Conservation (phyloP, 2,113 vertebrate genomes). For the Corynorhinus townsendii region DNA sequence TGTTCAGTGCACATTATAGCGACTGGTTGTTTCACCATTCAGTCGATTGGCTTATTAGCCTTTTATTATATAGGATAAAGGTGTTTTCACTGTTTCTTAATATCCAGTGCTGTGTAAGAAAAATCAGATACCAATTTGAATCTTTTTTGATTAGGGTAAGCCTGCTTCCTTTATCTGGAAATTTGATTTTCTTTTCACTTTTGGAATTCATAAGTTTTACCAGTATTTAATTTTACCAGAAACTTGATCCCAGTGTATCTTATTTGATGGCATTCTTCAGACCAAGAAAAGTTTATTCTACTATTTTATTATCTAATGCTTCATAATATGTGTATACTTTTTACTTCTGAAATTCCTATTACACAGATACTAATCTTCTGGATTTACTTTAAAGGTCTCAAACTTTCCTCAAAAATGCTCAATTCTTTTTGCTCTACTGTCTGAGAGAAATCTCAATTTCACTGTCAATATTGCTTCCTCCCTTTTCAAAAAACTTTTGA, state of each 20-base stretch:
- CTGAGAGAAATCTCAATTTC: background rate
- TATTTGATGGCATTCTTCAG: constrained; percentile 5
- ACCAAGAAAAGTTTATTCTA: background rate
- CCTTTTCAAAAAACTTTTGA: background rate
- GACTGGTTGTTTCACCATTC: no score
- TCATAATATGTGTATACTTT: background rate
- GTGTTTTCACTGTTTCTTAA: background rate
- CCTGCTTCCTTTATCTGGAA: background rate
- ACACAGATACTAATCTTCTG: background rate
- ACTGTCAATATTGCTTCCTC: background rate
- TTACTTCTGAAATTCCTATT: background rate
- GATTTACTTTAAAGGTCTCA: background rate
- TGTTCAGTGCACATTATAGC: no score
- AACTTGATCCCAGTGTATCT: background rate
- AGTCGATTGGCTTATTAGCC: no score
- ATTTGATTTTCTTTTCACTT: constrained; percentile 17
- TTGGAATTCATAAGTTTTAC: background rate
- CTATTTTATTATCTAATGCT: constrained; percentile 19
- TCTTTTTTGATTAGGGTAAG: background rate
- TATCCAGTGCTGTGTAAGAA: background rate
- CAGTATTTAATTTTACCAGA: constrained; percentile 6
- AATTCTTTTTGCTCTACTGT: constrained; percentile 13
- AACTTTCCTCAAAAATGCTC: constrained; percentile 16
- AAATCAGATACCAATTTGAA: background rate
- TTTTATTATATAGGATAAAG: no score